These are phyloP conservation scores for Colletes gigas DNA, from an alignment of 1,140 invertebrate species.

Conservation along the genomic window DNA sequence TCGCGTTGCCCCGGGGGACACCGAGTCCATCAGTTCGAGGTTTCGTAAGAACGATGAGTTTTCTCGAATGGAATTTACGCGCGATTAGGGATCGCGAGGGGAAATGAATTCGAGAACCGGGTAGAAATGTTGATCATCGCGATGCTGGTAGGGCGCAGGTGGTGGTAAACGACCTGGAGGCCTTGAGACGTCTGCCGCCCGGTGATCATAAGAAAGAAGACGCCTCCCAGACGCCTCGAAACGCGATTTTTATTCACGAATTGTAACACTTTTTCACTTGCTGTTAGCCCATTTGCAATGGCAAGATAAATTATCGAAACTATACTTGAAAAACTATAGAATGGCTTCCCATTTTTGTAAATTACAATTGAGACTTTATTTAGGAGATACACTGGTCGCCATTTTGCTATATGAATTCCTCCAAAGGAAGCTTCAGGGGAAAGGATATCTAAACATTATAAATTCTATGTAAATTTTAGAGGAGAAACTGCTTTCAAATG, in stretches of 20 bases:
- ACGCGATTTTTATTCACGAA: constrained; percentile 41
- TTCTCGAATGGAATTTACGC: not conserved
- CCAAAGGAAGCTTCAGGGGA: too few relatives aligned
- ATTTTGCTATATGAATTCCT: too few relatives aligned
- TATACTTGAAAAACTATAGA: too few relatives aligned
- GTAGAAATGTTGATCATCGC: constrained; percentile 70
- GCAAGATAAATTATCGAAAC: too few relatives aligned
- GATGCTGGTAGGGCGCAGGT: constrained; percentile 74
- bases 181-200: constrained; percentile 77
- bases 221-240: constrained; percentile 29
- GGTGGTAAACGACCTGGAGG: constrained; percentile 79
- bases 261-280: not conserved
- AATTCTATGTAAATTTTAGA: too few relatives aligned
- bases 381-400: too few relatives aligned
- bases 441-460: too few relatives aligned
- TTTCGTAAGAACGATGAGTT: not conserved
- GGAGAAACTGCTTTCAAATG: too few relatives aligned
- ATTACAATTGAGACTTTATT: too few relatives aligned
- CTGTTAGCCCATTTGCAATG: too few relatives aligned
- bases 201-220: constrained; percentile 48
- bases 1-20: constrained; percentile 26
- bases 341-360: too few relatives aligned
- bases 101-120: not conserved
- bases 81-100: not conserved
- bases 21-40: not conserved